These are phyloP conservation scores for Drosophila orosa DNA, from an alignment of 1,140 invertebrate genomes.

Conservation along the genomic window DNA sequence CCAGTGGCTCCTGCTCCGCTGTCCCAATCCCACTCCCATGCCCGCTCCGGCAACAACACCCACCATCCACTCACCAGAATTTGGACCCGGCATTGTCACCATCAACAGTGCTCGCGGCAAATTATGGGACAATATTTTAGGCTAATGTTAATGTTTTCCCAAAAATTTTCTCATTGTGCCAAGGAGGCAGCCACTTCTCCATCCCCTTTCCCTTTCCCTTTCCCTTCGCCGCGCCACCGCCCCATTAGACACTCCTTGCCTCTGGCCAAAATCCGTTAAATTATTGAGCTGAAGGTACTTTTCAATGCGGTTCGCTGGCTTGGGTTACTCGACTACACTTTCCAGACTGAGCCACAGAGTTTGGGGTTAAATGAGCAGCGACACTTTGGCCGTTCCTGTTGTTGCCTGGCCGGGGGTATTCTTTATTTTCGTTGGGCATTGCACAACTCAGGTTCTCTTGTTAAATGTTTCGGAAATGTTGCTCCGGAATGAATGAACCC, in stretches of 20 bases:
- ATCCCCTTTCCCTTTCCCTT: background rate
- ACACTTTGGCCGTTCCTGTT: slow-evolving; percentile 55
- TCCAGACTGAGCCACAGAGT: slow-evolving; percentile 28
- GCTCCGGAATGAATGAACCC: slow-evolving; percentile 58
- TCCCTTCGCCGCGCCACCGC: background rate
- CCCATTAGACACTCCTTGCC: slow-evolving; percentile 47
- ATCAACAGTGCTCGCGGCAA: slow-evolving; percentile 80
- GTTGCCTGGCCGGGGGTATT: slow-evolving; percentile 51
- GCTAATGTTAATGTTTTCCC: slow-evolving; percentile 84
- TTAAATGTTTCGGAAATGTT: slow-evolving; percentile 79
- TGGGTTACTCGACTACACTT: slow-evolving; percentile 40
- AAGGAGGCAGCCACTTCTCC: slow-evolving; percentile 25
- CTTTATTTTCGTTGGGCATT: slow-evolving; percentile 73
- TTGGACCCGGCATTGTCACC: slow-evolving; percentile 70
- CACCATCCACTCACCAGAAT: slow-evolving; percentile 16
- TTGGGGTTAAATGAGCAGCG: slow-evolving; percentile 79
- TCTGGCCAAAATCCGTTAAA: slow-evolving; percentile 78
- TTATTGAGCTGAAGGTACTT: slow-evolving; percentile 83
- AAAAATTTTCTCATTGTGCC: slow-evolving; percentile 81
- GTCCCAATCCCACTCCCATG: slow-evolving; percentile 13
- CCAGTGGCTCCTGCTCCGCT: slow-evolving; percentile 13
- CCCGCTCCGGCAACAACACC: slow-evolving; percentile 6
- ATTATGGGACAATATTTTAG: slow-evolving; percentile 84
- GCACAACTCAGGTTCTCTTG: slow-evolving; percentile 70
- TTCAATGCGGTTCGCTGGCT: slow-evolving; percentile 80